Percentiles rank a stretch among this genome's conserved stretches.
Evolutionary conservation across 2,113 vertebrate genomes (phyloP).

Genomic region (Poecile atricapillus): DNA sequence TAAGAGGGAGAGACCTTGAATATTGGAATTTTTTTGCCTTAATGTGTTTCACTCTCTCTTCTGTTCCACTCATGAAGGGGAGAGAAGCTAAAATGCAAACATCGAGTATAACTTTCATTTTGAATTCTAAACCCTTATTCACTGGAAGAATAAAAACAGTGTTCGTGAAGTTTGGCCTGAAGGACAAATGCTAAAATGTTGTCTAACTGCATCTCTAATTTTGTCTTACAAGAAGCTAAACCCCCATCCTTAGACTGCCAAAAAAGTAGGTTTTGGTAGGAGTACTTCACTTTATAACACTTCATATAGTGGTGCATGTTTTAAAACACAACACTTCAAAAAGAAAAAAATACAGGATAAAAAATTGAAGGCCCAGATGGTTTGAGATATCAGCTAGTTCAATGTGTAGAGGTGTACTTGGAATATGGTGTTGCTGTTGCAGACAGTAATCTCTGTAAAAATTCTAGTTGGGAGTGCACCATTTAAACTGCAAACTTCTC

Average conservation of each 20-base stretch:
- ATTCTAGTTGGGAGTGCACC: neutral
- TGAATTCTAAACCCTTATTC: neutral
- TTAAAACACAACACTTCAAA: neutral
- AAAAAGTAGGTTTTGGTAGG: neutral
- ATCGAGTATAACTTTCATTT: neutral
- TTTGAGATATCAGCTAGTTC: neutral
- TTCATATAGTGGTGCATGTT: neutral
- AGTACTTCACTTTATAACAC: neutral
- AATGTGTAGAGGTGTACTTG: neutral
- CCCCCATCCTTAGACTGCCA: neutral
- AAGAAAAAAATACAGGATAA: neutral
- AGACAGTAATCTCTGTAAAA: neutral
- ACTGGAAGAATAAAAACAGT: neutral
- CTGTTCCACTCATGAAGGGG: neutral
- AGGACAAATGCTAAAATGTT: neutral
- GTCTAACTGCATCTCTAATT: neutral
- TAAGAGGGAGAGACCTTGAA: neutral
- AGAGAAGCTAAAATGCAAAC: neutral
- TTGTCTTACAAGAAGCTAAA: neutral
- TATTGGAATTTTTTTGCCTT: neutral
- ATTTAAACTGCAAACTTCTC: neutral
- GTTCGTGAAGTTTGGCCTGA: neutral
- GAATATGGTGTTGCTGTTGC: neutral
- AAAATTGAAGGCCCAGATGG: neutral
- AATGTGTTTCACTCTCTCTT: neutral